Evolutionary conservation across 2,888 invertebrate species (phyloP), one percentile per base, ranked within the genome.

Genomic region (Temnothorax unifasciatus): DNA sequence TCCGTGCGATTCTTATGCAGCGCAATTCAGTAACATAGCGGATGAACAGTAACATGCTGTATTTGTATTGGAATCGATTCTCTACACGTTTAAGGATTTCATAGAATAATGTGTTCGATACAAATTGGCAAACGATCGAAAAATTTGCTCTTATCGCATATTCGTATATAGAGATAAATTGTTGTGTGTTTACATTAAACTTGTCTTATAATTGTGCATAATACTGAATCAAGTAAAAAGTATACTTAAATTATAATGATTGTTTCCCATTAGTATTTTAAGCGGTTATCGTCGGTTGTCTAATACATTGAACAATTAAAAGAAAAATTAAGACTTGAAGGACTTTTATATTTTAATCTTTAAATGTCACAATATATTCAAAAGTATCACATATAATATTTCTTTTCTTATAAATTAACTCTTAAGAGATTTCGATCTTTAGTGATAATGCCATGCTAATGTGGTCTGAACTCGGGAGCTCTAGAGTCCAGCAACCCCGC

Each of bases 1-100:
- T 92, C 91, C 92, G 88, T 87, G 85, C 88, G 90, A 93, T 92
- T 93, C 93, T 93, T 93, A 93, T 90, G 90, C 92, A 92, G 91
- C 90, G 87, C 90, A 87, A 88, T 91, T 88, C 86, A 59, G 82
- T 84, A 52, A 84, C 88, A 77, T 54, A 69, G 84, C 50, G 66
- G 29, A 64, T 86, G 83, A 86, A 86, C 76, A 82, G 73, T 82
- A 76, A 82, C 77, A 76, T 66, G 75, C 41, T 69, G 54, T 68
- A n/a, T 47, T 44, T 47, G n/a, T 38, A 25, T n/a, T 21, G 57
- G 34, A 34, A n/a, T 71, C 4, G 54, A 68, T 68, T 5, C 59
- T 47, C 38, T 18, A 44, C 8, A 69, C 13, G 59, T 21, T 9
- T 18, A 59, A 57, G 4, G 1, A 54, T 57, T 76, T 25, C 13